A percentile compares a stretch with the other conserved stretches of the same genome.
Evolutionary conservation across 2,888 invertebrate species (phyloP).

Genomic region (Drosophila birchii): DNA sequence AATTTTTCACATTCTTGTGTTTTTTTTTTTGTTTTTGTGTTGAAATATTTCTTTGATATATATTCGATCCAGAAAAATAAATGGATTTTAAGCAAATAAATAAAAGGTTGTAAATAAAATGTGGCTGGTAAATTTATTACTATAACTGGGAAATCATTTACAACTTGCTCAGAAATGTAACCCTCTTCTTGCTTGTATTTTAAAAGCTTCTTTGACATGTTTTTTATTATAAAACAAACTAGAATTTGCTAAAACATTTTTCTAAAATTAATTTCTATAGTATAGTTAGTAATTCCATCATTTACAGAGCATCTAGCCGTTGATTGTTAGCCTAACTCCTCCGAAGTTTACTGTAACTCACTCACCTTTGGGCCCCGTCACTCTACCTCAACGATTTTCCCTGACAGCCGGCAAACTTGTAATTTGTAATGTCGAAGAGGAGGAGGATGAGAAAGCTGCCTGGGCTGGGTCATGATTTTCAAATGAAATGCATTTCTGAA

Average conservation of each 20-base stretch:
- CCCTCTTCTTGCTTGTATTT: background rate
- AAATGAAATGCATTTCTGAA: constrained; percentile 73
- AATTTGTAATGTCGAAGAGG: constrained; percentile 65
- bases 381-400: constrained; percentile 14
- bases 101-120: background rate
- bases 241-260: background rate
- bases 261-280: background rate
- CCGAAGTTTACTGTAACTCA: constrained; percentile 29
- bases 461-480: constrained; percentile 61
- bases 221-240: background rate
- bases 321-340: background rate
- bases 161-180: background rate
- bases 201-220: background rate
- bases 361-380: constrained; percentile 28
- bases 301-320: constrained; percentile 1
- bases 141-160: background rate
- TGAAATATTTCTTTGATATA: background rate
- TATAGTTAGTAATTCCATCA: background rate
- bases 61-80: background rate
- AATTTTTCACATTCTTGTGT: constrained; percentile 1
- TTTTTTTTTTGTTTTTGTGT: background rate
- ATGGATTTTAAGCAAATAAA: background rate
- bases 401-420: constrained; percentile 68
- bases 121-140: background rate
- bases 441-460: background rate